Conservation (phyloP, 2,888 invertebrate genomes). For the Ametastegia equiseti region DNA sequence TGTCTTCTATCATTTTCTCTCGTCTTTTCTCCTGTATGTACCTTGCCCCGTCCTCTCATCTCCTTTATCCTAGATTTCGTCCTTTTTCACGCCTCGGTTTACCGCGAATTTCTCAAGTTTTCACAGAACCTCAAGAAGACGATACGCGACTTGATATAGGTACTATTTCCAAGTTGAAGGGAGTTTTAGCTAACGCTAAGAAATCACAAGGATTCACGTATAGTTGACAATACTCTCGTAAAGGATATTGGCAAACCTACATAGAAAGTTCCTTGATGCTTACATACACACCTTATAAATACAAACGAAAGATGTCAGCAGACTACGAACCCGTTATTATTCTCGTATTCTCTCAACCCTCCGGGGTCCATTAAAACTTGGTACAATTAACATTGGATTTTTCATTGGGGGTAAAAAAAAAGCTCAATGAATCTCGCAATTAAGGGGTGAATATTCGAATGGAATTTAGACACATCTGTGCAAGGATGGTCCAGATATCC, state of each 20-base stretch:
- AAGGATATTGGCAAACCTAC: not conserved
- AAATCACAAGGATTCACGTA: constrained; percentile 5
- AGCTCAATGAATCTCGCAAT: not conserved
- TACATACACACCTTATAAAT: not conserved
- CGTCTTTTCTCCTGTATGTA: not conserved
- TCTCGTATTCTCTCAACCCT: not conserved
- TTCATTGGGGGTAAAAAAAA: not conserved
- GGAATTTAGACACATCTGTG: not conserved
- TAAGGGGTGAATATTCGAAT: not conserved
- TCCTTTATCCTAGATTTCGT: not conserved
- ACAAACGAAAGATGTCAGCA: not conserved
- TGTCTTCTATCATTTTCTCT: constrained; percentile 39
- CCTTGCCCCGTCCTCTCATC: not conserved
- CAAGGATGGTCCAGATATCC: not conserved
- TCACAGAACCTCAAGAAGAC: not conserved
- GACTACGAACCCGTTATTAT: not conserved
- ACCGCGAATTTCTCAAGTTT: constrained; percentile 29
- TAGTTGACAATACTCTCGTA: constrained; percentile 4
- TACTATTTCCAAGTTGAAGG: constrained; percentile 10
- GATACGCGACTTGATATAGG: not conserved
- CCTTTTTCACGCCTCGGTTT: not conserved
- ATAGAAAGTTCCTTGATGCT: not conserved
- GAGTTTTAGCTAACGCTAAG: not conserved
- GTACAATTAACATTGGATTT: not conserved
- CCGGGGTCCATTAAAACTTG: constrained; percentile 7